Evolutionary conservation across 2,113 vertebrate species (phyloP), one percentile per base, ranked within the genome.

Genomic region (Muscicapa adusta): DNA sequence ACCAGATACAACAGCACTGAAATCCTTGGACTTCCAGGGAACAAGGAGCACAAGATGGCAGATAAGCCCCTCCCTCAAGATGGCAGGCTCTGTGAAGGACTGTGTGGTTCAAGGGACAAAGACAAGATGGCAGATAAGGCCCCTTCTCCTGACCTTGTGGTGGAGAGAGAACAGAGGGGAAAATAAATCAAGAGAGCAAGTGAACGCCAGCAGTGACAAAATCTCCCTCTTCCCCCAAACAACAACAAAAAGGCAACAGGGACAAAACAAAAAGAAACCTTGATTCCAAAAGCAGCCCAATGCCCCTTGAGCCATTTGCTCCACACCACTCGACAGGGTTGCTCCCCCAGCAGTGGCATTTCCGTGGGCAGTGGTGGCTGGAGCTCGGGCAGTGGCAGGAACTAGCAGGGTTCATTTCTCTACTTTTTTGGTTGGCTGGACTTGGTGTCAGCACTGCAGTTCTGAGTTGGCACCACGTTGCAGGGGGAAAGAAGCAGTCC

Each of bases 291-390:
- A 57, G 51, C 70, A 57, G 12, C 24, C 24, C 34, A 66, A 34
- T 31, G 31, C 4, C 19, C 13, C 16, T 34, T 0, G 1, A 50
- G 31, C 25, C 0, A 0, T 63, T 84, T 36, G 20, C 26, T 53
- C 24, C 34, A 28, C 4, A 2, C 17, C 9, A 2, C 9, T 5
- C 1, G 0, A 7, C 31, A 50, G 20, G 31, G 17, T 51, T 1
- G 1, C 18, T 36, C 22, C 1, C 5, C 17, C 0, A 2, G 26
- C 22, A 43, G 62, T 0, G 0, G 8, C 62, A 31, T 26, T 26
- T 50, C 43, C 0, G 0, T 20, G 34, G 71, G 6, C 71, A 42
- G 9, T 10, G 43, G 31, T 0, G 1, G 5, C 16, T 67, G 71
- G 36, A 58, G 5, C 31, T 50, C 0, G 0, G 34, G 31, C 36